phyloP scores from a whole-genome alignment of 64 coral and sea anemone genomes.

The Montipora efflorescens region DNA sequence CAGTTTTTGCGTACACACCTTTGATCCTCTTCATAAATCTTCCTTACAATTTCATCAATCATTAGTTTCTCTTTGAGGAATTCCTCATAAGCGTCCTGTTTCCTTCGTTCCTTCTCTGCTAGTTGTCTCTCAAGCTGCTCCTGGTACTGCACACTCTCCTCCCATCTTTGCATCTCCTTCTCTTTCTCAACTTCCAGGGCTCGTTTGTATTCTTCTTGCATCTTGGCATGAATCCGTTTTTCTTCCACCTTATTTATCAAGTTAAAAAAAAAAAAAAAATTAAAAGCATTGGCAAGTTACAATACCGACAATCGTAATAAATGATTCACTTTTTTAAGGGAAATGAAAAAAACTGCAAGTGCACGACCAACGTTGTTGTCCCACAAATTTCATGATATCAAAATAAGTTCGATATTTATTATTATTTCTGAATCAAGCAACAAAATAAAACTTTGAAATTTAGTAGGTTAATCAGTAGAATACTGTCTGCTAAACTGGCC shows the following conservation, averaged over 20 bases:
- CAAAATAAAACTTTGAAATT: too few species aligned
- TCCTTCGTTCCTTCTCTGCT: slow-evolving; percentile 85
- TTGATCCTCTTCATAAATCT: slow-evolving; percentile 99
- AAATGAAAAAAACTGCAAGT: too few species aligned
- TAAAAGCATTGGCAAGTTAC: neutral
- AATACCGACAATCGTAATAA: too few species aligned
- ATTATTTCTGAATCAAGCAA: too few species aligned
- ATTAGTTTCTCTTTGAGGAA: slow-evolving; percentile 99
- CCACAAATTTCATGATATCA: too few species aligned
- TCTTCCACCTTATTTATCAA: slow-evolving; percentile 60
- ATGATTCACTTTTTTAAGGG: too few species aligned
- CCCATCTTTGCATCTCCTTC: slow-evolving; percentile 86
- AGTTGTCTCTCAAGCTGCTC: slow-evolving; percentile 91
- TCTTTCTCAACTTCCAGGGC: slow-evolving; percentile 86
- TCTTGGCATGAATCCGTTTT: slow-evolving; percentile 78
- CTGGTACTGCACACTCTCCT: slow-evolving; percentile 96
- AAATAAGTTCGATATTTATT: too few species aligned
- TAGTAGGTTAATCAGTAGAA: too few species aligned
- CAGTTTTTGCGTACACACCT: slow-evolving; percentile 39
- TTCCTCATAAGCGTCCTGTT: slow-evolving; percentile 96
- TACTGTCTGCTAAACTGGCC: too few species aligned
- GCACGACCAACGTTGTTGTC: too few species aligned
- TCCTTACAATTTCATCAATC: slow-evolving; percentile 99
- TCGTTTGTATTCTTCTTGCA: slow-evolving; percentile 84
- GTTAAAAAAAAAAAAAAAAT: neutral